Evolutionary conservation across 2,888 invertebrate species (phyloP).

Genomic region (Drosophila antonietae): DNA sequence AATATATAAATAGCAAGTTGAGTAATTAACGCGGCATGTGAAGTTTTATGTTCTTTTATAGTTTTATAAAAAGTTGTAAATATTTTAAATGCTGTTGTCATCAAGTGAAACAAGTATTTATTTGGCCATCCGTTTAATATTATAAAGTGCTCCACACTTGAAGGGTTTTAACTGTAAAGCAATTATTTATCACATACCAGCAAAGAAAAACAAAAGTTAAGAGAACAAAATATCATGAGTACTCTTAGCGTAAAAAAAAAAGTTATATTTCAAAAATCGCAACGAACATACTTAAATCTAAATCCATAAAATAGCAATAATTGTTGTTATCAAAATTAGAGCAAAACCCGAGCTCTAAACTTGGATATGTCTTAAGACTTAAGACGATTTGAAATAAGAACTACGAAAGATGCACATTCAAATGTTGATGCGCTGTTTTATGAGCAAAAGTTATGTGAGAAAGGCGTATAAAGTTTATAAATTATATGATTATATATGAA

Average conservation of each 20-base stretch:
- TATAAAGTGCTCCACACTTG: constrained; percentile 41
- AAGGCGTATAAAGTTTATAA: constrained; percentile 40
- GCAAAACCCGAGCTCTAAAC: constrained; percentile 39
- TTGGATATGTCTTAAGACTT: constrained; percentile 23
- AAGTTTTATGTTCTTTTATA: constrained; percentile 43
- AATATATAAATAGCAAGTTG: constrained; percentile 27
- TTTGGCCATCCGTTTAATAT: constrained; percentile 50
- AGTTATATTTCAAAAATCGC: constrained; percentile 43
- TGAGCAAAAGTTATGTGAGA: constrained; percentile 51
- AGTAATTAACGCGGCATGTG: constrained; percentile 37
- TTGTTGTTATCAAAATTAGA: constrained; percentile 63
- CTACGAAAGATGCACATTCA: constrained; percentile 28
- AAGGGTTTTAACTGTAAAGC: constrained; percentile 55
- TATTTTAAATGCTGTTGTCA: constrained; percentile 49
- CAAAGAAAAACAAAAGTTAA: constrained; percentile 17
- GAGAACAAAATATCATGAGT: constrained; percentile 48
- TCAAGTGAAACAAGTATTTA: constrained; percentile 36
- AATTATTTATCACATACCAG: constrained; percentile 54
- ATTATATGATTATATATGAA: constrained; percentile 66
- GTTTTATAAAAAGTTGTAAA: constrained; percentile 58
- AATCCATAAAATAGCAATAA: constrained; percentile 56
- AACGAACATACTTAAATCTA: constrained; percentile 60
- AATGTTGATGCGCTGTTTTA: constrained; percentile 29
- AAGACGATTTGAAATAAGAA: constrained; percentile 29
- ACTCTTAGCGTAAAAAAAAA: constrained; percentile 64